Conservation (phyloP, 30 jellyfish, hydroid and myxozoan species). For the Turritopsis rubra region DNA sequence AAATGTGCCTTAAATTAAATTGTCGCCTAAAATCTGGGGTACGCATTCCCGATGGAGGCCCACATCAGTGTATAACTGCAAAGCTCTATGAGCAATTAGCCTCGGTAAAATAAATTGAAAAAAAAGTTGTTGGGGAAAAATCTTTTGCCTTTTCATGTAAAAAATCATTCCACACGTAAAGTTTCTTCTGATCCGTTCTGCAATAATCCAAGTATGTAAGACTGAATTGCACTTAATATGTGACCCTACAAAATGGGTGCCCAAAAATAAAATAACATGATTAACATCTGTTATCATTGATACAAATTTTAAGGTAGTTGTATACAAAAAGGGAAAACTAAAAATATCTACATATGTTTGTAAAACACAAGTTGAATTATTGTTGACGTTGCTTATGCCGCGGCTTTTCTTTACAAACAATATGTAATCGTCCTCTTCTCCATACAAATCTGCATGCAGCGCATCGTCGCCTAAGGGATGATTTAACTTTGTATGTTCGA, state of each 20-base stretch:
- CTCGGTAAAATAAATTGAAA: too few relatives aligned
- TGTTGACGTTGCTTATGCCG: conserved; percentile 75
- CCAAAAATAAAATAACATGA: background rate
- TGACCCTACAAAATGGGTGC: background rate
- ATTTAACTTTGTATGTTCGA: conserved; percentile 68
- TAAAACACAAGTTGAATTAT: background rate
- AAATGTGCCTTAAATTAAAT: too few relatives aligned
- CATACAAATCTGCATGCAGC: conserved; percentile 78
- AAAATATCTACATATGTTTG: background rate
- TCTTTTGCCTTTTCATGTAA: too few relatives aligned
- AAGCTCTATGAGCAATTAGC: too few relatives aligned
- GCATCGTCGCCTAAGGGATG: conserved; percentile 74
- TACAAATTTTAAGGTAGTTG: background rate
- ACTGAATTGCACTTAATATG: background rate
- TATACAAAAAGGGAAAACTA: background rate
- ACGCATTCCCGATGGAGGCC: too few relatives aligned
- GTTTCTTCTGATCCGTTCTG: too few relatives aligned
- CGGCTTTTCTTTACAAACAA: conserved; percentile 81
- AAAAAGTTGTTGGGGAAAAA: too few relatives aligned
- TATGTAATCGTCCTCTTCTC: conserved; percentile 80
- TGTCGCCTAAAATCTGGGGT: too few relatives aligned
- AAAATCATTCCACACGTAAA: too few relatives aligned
- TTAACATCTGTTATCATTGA: background rate
- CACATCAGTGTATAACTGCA: too few relatives aligned
- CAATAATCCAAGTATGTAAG: too few relatives aligned